Evolutionary conservation across 2,113 vertebrate genomes (phyloP), one percentile per base, ranked within the genome.

Genomic region (Ginglymostoma cirratum): DNA sequence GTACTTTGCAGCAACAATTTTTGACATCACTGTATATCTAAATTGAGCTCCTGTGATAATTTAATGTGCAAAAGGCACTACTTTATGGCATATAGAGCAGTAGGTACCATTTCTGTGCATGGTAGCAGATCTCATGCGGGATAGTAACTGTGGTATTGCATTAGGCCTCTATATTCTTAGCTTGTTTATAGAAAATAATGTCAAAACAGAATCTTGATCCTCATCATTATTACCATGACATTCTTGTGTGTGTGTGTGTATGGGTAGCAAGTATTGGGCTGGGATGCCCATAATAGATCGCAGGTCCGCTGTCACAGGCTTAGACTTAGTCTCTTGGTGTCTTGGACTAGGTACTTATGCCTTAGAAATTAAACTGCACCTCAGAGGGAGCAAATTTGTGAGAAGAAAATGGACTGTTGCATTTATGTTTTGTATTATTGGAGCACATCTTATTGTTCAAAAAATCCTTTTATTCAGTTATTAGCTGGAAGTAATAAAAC

Each of bases 381-480:
- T 7, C 38, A 3, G 52, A 92, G 48, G 27, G 30, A 89, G 55
- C n/a, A n/a, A 17, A n/a, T 89, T 61, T 89, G 14, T 19, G 34
- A 92, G n/a, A 34, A 66, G 38, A 93, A 92, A 21, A 34, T 93
- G 69, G 8, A 76, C 52, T 30, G n/a, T 94, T 94, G 45, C 66
- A 45, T 72, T 38, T 93, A 93, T 94, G 65, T 94, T 70, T 21
- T 52, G 69, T 70, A n/a, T 70, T 66, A 70, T 69, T 70, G 92
- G 67, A 94, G 66, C 42, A 94, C n/a, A 90, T 42, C 12, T 69
- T 92, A 69, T 42, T 48, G 38, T 95, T 72, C 34, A 95, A 5
- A 48, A 95, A 45, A 23, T 48, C 67, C 70, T 95, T 95, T 93
- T 48, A 95, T 94, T 95, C 67, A 72, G 42, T 72, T 21, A 95